phyloP scores from a whole-genome alignment of 1,140 invertebrate genomes.

The Meloidogyne chitwoodi region DNA sequence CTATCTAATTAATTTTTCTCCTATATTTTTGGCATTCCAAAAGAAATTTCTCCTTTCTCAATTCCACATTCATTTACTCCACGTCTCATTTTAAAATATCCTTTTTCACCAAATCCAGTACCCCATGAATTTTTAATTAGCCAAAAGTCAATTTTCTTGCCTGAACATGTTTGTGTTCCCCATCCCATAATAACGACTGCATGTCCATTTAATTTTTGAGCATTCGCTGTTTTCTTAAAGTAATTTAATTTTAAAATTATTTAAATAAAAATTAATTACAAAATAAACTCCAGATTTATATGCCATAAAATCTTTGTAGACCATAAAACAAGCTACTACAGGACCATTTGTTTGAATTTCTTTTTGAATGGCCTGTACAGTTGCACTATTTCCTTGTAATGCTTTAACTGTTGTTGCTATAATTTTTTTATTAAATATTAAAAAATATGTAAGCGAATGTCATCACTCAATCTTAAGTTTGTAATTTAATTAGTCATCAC shows the following conservation, averaged over 20 bases:
- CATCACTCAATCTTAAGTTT: too few relatives aligned
- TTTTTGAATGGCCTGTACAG: conserved; percentile 68
- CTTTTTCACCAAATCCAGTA: conserved; percentile 70
- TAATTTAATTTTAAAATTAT: too few relatives aligned
- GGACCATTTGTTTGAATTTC: conserved; percentile 82
- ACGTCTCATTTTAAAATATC: conserved; percentile 78
- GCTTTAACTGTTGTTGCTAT: neutral
- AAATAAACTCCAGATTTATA: conserved; percentile 75
- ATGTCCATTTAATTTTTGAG: neutral
- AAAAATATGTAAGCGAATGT: too few relatives aligned
- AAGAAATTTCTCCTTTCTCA: conserved; percentile 62
- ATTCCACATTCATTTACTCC: conserved; percentile 79
- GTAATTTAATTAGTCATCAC: too few relatives aligned
- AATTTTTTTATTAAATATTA: too few relatives aligned
- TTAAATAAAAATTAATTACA: neutral
- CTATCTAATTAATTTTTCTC: too few relatives aligned
- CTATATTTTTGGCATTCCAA: too few relatives aligned
- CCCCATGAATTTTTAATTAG: conserved; percentile 1
- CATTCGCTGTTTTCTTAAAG: too few relatives aligned
- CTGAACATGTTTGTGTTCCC: neutral
- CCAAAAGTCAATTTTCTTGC: neutral
- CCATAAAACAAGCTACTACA: conserved; percentile 80
- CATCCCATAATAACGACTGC: conserved; percentile 1
- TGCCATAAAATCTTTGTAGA: conserved; percentile 76
- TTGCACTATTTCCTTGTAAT: neutral